Evolutionary conservation across 2,888 invertebrate species (phyloP).

Genomic region (Drosophila silvestris): DNA sequence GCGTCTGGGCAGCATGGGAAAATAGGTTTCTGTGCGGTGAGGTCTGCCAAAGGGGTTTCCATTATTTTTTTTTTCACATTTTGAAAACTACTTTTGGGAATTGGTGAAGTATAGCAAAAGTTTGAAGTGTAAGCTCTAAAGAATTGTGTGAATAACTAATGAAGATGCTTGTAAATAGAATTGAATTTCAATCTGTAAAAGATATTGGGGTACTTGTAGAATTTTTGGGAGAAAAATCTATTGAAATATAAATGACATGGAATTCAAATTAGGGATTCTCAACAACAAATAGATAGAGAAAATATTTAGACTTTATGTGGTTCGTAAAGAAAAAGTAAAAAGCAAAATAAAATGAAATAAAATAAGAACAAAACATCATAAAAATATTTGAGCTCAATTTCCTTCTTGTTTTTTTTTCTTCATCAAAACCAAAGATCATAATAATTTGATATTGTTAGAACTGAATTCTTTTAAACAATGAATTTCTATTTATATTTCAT

Average conservation of each 20-base stretch:
- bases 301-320: not conserved
- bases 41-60: constrained; percentile 6
- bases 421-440: constrained; percentile 8
- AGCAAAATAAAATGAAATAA: not conserved
- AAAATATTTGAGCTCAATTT: constrained; percentile 2
- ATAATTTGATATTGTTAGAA: constrained; percentile 27
- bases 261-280: not conserved
- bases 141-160: constrained; percentile 57
- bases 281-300: not conserved
- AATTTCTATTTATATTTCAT: constrained; percentile 23
- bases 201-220: constrained; percentile 39
- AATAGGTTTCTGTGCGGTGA: constrained; percentile 32
- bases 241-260: not conserved
- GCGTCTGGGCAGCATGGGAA: constrained; percentile 53
- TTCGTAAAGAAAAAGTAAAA: not conserved
- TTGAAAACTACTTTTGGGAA: constrained; percentile 45
- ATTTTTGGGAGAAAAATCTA: not conserved
- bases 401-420: not conserved
- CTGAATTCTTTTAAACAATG: constrained; percentile 32
- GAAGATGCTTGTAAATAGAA: constrained; percentile 39
- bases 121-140: constrained; percentile 38
- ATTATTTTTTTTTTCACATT: constrained; percentile 34
- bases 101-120: constrained; percentile 32
- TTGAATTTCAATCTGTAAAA: constrained; percentile 42
- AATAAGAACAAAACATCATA: not conserved